Evolutionary conservation across 2,113 vertebrate genomes (phyloP).

Genomic region (Spermophilus dauricus): DNA sequence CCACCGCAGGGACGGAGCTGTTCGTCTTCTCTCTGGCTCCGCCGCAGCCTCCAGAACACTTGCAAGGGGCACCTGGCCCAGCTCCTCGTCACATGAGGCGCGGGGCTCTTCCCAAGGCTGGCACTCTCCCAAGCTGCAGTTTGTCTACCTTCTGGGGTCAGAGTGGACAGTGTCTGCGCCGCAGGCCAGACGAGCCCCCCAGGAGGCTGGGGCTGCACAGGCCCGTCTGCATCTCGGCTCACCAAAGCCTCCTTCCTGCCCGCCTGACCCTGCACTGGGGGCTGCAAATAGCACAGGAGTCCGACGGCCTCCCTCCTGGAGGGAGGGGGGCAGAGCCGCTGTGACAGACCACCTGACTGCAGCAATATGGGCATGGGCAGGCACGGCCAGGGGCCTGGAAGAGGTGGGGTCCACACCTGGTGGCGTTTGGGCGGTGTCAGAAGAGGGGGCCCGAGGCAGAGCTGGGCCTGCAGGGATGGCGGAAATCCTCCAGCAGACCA

Average conservation of each 20-base stretch:
- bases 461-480: accelerated
- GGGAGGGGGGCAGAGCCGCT: not conserved
- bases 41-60: not conserved
- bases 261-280: not conserved
- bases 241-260: not conserved
- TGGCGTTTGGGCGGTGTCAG: not conserved
- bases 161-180: not conserved
- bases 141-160: not conserved
- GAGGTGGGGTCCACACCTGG: accelerated
- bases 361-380: accelerated
- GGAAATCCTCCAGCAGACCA: not conserved
- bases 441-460: not conserved
- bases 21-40: slow-evolving; percentile 35
- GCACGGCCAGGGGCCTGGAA: accelerated
- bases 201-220: not conserved
- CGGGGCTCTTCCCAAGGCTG: accelerated
- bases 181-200: not conserved
- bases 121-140: not conserved
- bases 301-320: not conserved
- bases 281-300: not conserved
- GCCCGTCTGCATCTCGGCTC: too few species aligned
- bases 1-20: not conserved
- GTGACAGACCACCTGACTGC: accelerated
- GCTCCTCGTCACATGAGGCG: accelerated
- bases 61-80: slow-evolving; percentile 35